These are phyloP conservation scores for Marcusenius ussheri DNA, from an alignment of 2,113 vertebrate genomes.

Conservation along the genomic window DNA sequence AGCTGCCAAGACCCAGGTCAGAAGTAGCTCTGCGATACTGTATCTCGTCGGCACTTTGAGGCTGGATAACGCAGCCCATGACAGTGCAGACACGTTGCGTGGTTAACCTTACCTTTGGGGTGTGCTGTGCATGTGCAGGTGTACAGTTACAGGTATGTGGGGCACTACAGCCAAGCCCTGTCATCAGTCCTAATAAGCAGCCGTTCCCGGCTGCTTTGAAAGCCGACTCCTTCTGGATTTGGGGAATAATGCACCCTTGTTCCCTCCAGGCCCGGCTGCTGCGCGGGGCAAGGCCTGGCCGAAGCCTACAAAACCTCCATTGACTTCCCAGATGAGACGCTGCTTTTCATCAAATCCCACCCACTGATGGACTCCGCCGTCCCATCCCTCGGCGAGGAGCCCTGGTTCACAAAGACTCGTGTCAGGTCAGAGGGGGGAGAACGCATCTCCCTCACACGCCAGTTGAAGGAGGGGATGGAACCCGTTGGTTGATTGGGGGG, in stretches of 20 bases:
- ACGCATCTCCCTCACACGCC: neutral
- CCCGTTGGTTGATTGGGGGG: neutral
- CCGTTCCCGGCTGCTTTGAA: constrained; percentile 1
- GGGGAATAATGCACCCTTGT: constrained; percentile 7
- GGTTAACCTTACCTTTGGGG: constrained; percentile 44
- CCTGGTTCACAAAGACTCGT: constrained; percentile 97
- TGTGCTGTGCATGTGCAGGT: constrained; percentile 25
- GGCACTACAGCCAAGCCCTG: constrained; percentile 31
- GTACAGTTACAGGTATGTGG: constrained; percentile 40
- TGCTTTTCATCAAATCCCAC: constrained; percentile 96
- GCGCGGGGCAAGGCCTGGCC: constrained; percentile 83
- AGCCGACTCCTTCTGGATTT: neutral
- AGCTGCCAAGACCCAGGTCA: constrained; percentile 90
- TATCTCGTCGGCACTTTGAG: neutral
- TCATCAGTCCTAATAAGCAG: constrained; percentile 6
- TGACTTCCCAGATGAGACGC: constrained; percentile 92
- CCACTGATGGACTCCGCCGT: constrained; percentile 91
- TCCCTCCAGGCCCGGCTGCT: constrained; percentile 82
- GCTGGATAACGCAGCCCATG: constrained; percentile 53
- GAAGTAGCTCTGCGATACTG: neutral
- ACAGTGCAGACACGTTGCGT: constrained; percentile 56
- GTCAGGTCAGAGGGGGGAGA: constrained; percentile 69
- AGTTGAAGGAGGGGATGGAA: neutral
- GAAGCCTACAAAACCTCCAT: constrained; percentile 86
- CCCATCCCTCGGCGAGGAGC: constrained; percentile 82